Evolutionary conservation across 2,888 invertebrate genomes (phyloP), one percentile per base, ranked within the genome.

Genomic region (Colletes collaris): DNA sequence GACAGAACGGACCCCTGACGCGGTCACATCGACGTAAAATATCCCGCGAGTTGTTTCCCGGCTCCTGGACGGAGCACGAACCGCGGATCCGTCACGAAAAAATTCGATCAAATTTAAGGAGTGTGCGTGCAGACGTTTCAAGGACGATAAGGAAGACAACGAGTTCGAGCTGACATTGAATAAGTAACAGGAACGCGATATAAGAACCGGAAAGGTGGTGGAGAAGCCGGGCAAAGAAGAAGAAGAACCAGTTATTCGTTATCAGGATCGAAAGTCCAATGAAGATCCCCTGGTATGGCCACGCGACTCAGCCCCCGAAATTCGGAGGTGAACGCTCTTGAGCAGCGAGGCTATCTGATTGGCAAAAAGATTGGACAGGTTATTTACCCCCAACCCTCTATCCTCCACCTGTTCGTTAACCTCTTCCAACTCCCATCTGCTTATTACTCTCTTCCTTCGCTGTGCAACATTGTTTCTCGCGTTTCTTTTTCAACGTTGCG

Each of bases 261-360:
- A 70, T 79, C 79, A 76, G 75, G 72, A 71, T 72, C 79, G 58
- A 52, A 66, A 80, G 55, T 82, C 88, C 88, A 87, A 92, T 92
- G 90, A 92, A 87, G 88, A 87, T 87, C 76, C 81, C 81, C 79
- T 90, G 90, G 90, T 87, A 96, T 96, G 96, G 96, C 95, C 94
- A 95, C 95, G 94, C 95, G 95, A 94, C 94, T 96, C 93, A 95
- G 95, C 94, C 95, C 96, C 93, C 95, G 96, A 93, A 96, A 95
- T 94, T 97, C 97, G 90, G 97, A 97, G 94, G 95, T 97, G 87
- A 96, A 96, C 93, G 97, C 97, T 92, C 95, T 97, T 93, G 96
- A 97, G 93, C 96, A 97, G 93, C 95, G 97, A 91, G 97, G 97
- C 90, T 97, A 97, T 93, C 94, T 96, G 78, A 96, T 97, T 92